phyloP scores from a whole-genome alignment of 64 coral and sea anemone genomes.

The Hydrozoanthus tunicans region DNA sequence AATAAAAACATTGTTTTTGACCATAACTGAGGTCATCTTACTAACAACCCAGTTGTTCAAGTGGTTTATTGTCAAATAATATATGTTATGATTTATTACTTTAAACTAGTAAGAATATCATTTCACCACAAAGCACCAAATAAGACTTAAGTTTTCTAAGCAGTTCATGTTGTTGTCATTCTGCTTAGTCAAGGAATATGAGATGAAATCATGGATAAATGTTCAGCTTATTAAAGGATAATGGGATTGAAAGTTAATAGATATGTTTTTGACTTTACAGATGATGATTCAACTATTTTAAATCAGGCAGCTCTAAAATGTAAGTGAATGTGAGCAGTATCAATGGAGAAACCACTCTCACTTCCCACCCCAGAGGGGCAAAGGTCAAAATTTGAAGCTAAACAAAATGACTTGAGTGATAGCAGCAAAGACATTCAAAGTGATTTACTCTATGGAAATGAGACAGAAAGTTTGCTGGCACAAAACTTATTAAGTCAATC shows the following conservation, averaged over 20 bases:
- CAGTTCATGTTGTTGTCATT: too few species aligned
- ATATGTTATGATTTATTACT: too few species aligned
- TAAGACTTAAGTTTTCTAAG: too few species aligned
- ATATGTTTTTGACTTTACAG: conserved; percentile 6
- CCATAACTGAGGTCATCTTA: too few species aligned
- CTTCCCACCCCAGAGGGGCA: not conserved
- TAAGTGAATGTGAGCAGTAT: not conserved
- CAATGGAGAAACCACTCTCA: conserved; percentile 19
- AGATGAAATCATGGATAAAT: too few species aligned
- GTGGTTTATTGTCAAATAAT: too few species aligned
- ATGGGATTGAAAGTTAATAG: not conserved
- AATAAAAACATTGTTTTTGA: too few species aligned
- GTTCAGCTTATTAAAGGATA: too few species aligned
- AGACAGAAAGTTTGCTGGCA: conserved; percentile 44
- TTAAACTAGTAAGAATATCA: too few species aligned
- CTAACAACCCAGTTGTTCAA: too few species aligned
- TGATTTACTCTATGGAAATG: conserved; percentile 42
- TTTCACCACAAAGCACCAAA: too few species aligned
- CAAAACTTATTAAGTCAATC: conserved; percentile 17
- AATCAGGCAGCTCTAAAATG: not conserved
- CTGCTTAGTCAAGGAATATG: too few species aligned
- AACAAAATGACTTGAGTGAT: not conserved
- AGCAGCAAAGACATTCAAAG: not conserved
- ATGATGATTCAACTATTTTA: not conserved
- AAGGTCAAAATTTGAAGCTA: not conserved